Evolutionary conservation across 35 echinoderm and acorn worm genomes (phyloP), one percentile per base, ranked within the genome.

Genomic region (Ophiothrix spiculata): DNA sequence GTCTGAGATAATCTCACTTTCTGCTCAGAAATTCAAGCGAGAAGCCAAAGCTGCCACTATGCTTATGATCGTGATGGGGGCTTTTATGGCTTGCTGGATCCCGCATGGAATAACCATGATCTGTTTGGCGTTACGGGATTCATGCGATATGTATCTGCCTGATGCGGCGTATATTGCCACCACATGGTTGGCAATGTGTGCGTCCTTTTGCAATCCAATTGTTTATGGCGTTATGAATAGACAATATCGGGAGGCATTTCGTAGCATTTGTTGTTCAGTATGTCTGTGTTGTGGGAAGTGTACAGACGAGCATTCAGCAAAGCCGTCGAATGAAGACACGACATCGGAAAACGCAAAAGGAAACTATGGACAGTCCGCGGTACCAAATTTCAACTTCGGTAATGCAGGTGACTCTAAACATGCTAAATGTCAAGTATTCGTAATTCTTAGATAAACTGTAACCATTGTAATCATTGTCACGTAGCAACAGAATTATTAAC

Each of bases 141-240:
- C 33, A 3, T 31, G 36, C 23, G 36, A 76, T 0, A 38, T 56
- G 37, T 1, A 16, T 17, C 41, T 75, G 6, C 74, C 84, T 21
- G 84, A 86, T 10, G 28, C 64, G 13, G 35, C 77, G 23, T 86
- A 39, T 38, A 86, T 73, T 13, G 74, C 69, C 16, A 45, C 84
- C 14, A 86, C 84, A 0, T 86, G 84, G 84, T 63, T 86, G 19
- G 84, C 84, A 4, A 86, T 86, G 84, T 56, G 60, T 17, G 74
- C 64, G 38, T 86, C 84, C 0, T 33, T 38, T 12, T n/a, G 64
- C 0, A 86, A 86, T 45, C 84, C 84, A 23, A 21, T 86, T 1
- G 74, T 86, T 13, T 86, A 86, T 76, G 84, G 84, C 2, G 37
- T 86, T 31, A 36, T 86, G 19, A 63, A 86, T 32, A 15, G 84